Evolutionary conservation across 2,797 vertebrate genomes (phyloP), one percentile per base, ranked within the genome.

Genomic region (Tapirus indicus): DNA sequence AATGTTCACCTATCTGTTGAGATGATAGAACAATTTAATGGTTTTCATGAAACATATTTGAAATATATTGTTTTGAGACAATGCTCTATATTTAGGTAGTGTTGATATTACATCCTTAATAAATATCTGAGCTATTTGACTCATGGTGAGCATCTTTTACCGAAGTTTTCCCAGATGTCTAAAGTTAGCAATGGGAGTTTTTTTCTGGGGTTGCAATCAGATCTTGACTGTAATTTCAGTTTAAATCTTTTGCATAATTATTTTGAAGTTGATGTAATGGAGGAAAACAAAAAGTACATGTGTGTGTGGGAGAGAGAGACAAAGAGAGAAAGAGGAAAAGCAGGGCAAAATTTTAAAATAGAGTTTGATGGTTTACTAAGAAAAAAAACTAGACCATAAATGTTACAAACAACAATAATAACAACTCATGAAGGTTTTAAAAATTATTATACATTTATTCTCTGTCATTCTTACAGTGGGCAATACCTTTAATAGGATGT

Each of bases 91-190:
- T 97, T 98, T 98, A 96, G 94, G 64, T 94, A 98, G 98, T 96
- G 92, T 87, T 78, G 89, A 97, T 89, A 1, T 92, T 95, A 95
- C 74, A 75, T 92, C 49, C 74, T 98, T 93, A 98, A 96, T 98
- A 98, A 98, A 97, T 98, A 98, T 96, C 97, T 96, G 95, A 95
- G 69, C 89, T 98, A 78, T 95, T 98, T 97, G 96, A 95, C 58
- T 98, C 96, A 91, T 96, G 88, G 75, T 95, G 93, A 97, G 88
- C 60, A 92, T 97, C 92, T 97, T 97, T 96, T 98, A 97, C 74
- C 35, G 29, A 98, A 95, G 66, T 35, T 35, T 97, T 95, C 49
- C 84, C 86, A 85, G 88, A 97, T 97, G 32, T 94, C 86, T 56
- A 97, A 90, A 97, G 92, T 98, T 97, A 96, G 92, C 93, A 98